A percentile compares a stretch with the other conserved stretches of the same genome.
Evolutionary conservation across 2,888 invertebrate species (phyloP).

Genomic region (Trachelus troglodyta): DNA sequence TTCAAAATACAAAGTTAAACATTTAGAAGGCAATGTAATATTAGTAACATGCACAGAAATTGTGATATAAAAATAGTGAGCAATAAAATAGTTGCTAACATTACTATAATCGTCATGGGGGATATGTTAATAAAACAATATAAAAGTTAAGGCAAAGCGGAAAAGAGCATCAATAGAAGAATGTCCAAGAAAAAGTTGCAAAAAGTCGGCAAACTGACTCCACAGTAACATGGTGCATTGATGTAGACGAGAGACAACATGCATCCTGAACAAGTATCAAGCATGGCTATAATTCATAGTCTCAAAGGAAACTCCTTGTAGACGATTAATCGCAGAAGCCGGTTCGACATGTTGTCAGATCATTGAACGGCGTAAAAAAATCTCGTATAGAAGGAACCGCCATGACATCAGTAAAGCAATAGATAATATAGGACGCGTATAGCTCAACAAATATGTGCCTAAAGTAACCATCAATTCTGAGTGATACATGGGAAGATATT

Average conservation of each 20-base stretch:
- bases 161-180: neutral
- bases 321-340: neutral
- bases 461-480: neutral
- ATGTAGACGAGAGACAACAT: neutral
- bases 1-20: neutral
- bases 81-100: too few relatives aligned
- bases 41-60: neutral
- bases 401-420: constrained; percentile 52
- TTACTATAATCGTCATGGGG: neutral
- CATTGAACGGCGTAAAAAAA: neutral
- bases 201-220: neutral
- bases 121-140: neutral
- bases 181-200: neutral
- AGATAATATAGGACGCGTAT: neutral
- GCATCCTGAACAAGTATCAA: neutral
- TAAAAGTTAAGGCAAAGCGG: neutral
- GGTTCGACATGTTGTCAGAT: neutral
- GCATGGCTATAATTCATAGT: neutral
- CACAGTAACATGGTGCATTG: neutral
- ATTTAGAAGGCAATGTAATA: neutral
- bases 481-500: neutral
- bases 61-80: too few relatives aligned
- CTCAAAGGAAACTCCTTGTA: neutral
- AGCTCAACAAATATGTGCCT: neutral
- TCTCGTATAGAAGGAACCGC: constrained; percentile 42